Conservation (phyloP, 1,140 invertebrate species). For the Globodera rostochiensis region DNA sequence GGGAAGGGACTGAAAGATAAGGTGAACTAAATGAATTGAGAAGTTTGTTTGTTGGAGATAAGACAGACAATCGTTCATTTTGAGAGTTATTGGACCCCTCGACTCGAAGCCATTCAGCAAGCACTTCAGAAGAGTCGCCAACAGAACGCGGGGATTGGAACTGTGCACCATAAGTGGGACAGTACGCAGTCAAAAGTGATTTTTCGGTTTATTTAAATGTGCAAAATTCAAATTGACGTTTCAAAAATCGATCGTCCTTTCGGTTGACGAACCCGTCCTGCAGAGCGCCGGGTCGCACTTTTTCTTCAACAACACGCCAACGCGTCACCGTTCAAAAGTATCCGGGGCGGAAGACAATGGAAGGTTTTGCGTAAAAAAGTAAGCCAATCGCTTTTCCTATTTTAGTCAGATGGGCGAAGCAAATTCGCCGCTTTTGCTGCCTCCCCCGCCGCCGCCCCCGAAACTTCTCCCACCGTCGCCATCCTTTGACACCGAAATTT, state of each 20-base stretch:
- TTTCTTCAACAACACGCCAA: not conserved
- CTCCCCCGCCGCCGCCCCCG: constrained; percentile 8
- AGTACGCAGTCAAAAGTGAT: too few relatives aligned
- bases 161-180: not conserved
- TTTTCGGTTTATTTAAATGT: not conserved
- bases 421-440: not conserved
- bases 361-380: not conserved
- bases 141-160: not conserved
- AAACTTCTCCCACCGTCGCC: not conserved
- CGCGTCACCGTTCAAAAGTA: not conserved
- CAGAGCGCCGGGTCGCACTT: not conserved
- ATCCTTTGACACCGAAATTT: not conserved
- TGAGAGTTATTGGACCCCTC: not conserved
- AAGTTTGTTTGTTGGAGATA: too few relatives aligned
- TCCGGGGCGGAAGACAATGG: not conserved
- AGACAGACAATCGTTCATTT: not conserved
- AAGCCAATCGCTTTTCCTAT: not conserved
- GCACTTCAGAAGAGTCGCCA: not conserved
- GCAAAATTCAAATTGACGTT: not conserved
- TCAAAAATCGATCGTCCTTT: not conserved
- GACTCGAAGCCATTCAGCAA: constrained; percentile 6
- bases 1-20: not conserved
- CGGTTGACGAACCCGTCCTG: not conserved
- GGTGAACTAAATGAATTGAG: not conserved
- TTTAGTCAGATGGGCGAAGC: not conserved